Percentiles rank a stretch among this genome's conserved stretches.
Conservation (phyloP, 1,140 invertebrate genomes). For the Caerostris extrusa region DNA sequence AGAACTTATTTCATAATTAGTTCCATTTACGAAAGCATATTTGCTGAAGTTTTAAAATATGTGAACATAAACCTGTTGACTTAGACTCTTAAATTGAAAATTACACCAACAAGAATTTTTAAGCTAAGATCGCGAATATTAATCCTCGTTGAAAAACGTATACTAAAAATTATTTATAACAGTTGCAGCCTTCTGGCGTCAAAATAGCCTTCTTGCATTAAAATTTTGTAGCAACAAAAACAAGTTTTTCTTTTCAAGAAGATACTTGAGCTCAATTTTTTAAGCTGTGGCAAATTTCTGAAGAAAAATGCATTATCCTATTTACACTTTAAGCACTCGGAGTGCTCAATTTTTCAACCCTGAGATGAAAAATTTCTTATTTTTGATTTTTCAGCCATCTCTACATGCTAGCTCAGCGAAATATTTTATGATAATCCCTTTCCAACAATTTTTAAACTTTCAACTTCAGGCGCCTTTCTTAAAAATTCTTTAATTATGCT, state of each 20-base stretch:
- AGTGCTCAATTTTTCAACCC: background rate
- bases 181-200: no score
- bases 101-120: no score
- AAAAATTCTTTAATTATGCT: background rate
- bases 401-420: background rate
- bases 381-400: background rate
- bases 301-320: background rate
- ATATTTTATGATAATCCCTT: background rate
- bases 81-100: no score
- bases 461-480: background rate
- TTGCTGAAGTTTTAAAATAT: no score
- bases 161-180: no score
- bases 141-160: no score
- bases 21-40: no score
- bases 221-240: no score
- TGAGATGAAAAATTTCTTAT: background rate
- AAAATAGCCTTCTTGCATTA: no score
- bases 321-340: background rate
- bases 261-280: background rate
- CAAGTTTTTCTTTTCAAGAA: background rate
- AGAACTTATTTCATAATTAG: no score
- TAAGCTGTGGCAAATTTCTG: background rate
- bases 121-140: no score
- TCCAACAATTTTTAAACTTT: background rate
- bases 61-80: no score